Evolutionary conservation across 2,888 invertebrate genomes (phyloP).

Genomic region (Ferrisia virgata): DNA sequence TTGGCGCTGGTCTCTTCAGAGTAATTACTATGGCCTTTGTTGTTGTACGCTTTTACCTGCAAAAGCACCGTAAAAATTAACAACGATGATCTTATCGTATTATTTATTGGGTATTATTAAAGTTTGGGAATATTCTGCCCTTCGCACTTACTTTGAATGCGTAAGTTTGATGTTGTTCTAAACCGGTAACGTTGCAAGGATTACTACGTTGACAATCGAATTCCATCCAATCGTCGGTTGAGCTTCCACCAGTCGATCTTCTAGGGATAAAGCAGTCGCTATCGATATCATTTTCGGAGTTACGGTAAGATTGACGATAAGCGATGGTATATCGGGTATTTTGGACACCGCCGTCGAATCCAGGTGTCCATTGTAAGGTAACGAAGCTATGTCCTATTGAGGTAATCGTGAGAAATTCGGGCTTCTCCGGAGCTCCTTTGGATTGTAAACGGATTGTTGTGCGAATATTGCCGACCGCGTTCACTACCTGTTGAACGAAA

Average conservation of each 20-base stretch:
- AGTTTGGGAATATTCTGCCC: too few relatives aligned
- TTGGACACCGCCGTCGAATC: slow-evolving; percentile 83
- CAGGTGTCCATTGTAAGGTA: slow-evolving; percentile 79
- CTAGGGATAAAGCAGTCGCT: slow-evolving; percentile 58
- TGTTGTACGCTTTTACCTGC: slow-evolving; percentile 79
- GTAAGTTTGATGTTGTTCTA: slow-evolving; percentile 84
- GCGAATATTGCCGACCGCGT: slow-evolving; percentile 67
- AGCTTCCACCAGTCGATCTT: slow-evolving; percentile 48
- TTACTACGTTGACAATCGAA: slow-evolving; percentile 80
- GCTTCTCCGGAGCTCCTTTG: slow-evolving; percentile 83
- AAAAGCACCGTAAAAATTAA: slow-evolving; percentile 46
- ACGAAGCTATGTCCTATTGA: slow-evolving; percentile 77
- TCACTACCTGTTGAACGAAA: slow-evolving; percentile 58
- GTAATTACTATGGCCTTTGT: slow-evolving; percentile 81
- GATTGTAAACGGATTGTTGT: slow-evolving; percentile 71
- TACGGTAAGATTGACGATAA: slow-evolving; percentile 66
- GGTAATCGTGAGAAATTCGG: slow-evolving; percentile 67
- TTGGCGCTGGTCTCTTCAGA: slow-evolving; percentile 78
- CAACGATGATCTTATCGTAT: too few relatives aligned
- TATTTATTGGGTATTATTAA: too few relatives aligned
- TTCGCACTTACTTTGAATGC: slow-evolving; percentile 68
- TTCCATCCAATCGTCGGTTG: slow-evolving; percentile 71
- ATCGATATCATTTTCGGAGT: slow-evolving; percentile 63
- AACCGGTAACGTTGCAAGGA: slow-evolving; percentile 81
- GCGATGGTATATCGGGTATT: slow-evolving; percentile 86